Conservation (phyloP, 92 coral and sea anemone species). For the Heteractis magnifica region DNA sequence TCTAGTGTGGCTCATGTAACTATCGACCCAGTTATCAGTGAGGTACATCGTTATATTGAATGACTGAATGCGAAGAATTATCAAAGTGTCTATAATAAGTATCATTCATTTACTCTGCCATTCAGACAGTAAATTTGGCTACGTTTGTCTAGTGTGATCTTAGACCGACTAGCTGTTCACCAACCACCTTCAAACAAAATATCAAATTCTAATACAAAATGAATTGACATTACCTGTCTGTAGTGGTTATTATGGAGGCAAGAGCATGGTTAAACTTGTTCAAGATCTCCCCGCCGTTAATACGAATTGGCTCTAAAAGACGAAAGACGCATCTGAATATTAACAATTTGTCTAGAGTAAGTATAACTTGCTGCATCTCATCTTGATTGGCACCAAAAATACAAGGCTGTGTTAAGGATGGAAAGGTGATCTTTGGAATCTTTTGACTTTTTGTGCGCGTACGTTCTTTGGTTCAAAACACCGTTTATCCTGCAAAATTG, state of each 20-base stretch:
- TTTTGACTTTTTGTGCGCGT: too few species aligned
- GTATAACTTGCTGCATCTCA: not conserved
- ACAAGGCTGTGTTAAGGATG: too few species aligned
- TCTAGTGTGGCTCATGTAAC: not conserved
- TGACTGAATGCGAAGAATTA: not conserved
- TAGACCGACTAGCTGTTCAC: not conserved
- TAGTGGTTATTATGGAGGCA: slow-evolving; percentile 69
- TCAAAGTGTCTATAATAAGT: not conserved
- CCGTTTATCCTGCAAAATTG: too few species aligned
- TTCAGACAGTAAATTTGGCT: too few species aligned
- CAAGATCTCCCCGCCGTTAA: slow-evolving; percentile 71
- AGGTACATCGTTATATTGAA: not conserved
- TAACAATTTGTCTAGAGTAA: not conserved
- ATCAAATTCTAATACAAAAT: not conserved
- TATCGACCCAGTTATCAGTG: not conserved
- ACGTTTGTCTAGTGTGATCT: not conserved
- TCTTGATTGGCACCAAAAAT: too few species aligned
- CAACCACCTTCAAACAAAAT: too few species aligned
- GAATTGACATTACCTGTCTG: slow-evolving; percentile 51
- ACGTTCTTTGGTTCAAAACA: too few species aligned
- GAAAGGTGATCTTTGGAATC: too few species aligned
- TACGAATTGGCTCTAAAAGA: slow-evolving; percentile 50
- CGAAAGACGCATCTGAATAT: not conserved
- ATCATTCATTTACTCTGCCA: too few species aligned
- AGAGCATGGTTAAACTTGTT: slow-evolving; percentile 86